Conservation (phyloP, 2,797 vertebrate genomes). For the Amniataba percoides region DNA sequence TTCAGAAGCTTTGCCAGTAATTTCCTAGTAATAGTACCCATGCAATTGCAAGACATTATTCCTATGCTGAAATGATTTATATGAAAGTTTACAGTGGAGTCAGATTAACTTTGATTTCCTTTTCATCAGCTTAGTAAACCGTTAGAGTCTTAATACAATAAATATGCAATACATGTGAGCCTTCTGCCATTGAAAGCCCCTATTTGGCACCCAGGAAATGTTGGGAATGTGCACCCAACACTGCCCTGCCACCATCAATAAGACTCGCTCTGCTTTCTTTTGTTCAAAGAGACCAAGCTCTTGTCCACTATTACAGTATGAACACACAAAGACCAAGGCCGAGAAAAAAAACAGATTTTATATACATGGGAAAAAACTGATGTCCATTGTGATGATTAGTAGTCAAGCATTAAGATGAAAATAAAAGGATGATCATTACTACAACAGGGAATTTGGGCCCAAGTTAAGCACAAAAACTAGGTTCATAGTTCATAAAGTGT, state of each 20-base stretch:
- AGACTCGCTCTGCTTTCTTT: slow-evolving; percentile 30
- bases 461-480: not conserved
- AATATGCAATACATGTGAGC: too few species aligned
- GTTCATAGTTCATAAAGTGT: not conserved
- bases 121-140: slow-evolving; percentile 17
- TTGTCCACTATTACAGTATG: slow-evolving; percentile 19
- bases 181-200: slow-evolving; percentile 6
- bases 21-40: too few species aligned
- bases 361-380: slow-evolving; percentile 41
- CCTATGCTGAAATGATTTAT: slow-evolving; percentile 18
- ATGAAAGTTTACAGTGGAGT: slow-evolving; percentile 1
- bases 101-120: slow-evolving; percentile 6
- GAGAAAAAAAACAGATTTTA: slow-evolving; percentile 31
- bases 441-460: not conserved
- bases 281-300: slow-evolving; percentile 39
- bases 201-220: slow-evolving; percentile 28
- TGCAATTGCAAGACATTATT: not conserved
- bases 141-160: too few species aligned
- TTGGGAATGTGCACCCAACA: slow-evolving; percentile 55
- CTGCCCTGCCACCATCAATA: slow-evolving; percentile 50
- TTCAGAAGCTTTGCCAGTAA: not conserved
- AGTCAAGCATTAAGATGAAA: slow-evolving; percentile 13
- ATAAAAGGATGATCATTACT: slow-evolving; percentile 1
- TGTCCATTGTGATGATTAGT: slow-evolving; percentile 18
- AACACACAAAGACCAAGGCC: slow-evolving; percentile 22